A percentile compares a stretch with the other conserved stretches of the same genome.
phyloP scores from a whole-genome alignment of 35 echinoderm and acorn worm species.

The Lytechinus pictus region DNA sequence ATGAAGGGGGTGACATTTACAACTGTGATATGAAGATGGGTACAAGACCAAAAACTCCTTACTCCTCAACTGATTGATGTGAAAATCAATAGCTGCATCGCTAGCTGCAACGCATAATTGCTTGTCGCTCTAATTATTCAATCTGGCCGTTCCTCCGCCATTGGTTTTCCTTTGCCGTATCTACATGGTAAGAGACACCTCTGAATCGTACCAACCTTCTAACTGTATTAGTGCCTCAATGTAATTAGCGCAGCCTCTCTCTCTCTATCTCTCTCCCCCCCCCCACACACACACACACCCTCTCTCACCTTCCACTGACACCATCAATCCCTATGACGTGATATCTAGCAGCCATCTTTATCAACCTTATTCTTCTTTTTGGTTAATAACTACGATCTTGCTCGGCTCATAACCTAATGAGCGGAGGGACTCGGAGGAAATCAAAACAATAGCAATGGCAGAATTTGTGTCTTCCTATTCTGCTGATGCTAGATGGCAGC shows the following conservation, averaged over 20 bases:
- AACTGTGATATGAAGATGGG: slow-evolving; percentile 38
- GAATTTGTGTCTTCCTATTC: slow-evolving; percentile 42
- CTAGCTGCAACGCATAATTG: slow-evolving; percentile 71
- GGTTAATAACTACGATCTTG: not conserved
- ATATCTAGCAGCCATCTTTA: slow-evolving; percentile 38
- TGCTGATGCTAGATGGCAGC: not conserved
- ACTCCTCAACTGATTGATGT: slow-evolving; percentile 68
- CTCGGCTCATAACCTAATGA: slow-evolving; percentile 52
- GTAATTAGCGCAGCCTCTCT: slow-evolving; percentile 62
- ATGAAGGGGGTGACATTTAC: slow-evolving; percentile 39
- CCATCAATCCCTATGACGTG: not conserved
- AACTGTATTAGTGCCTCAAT: slow-evolving; percentile 81
- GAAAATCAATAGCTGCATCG: slow-evolving; percentile 75
- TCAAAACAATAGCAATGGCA: slow-evolving; percentile 51
- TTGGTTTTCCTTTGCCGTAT: slow-evolving; percentile 31
- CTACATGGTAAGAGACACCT: slow-evolving; percentile 30
- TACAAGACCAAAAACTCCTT: slow-evolving; percentile 42
- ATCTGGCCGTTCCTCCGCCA: slow-evolving; percentile 40
- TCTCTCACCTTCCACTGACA: slow-evolving; percentile 26
- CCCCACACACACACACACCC: slow-evolving; percentile 54
- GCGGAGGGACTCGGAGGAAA: slow-evolving; percentile 40
- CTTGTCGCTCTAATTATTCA: slow-evolving; percentile 83
- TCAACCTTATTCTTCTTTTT: slow-evolving; percentile 39
- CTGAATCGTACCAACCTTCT: not conserved
- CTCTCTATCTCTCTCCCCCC: not conserved